Conservation (phyloP, 23 tunicate genomes). For the Corella eumyota region DNA sequence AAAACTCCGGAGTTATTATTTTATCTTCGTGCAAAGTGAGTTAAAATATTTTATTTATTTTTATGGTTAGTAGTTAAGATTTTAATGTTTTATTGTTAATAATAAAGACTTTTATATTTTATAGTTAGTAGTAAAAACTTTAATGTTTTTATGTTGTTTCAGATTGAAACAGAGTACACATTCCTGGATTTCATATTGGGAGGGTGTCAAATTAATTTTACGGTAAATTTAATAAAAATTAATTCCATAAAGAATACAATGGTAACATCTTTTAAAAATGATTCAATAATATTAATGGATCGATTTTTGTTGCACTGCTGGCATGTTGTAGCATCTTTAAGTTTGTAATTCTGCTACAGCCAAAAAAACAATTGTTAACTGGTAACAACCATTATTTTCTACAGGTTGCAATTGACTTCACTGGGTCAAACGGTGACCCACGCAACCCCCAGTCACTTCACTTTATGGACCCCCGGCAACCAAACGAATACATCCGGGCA, state of each 20-base stretch:
- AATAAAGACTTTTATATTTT: neutral
- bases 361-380: neutral
- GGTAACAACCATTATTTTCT: neutral
- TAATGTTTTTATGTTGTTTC: conserved; percentile 1
- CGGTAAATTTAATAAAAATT: conserved; percentile 28
- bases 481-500: conserved; percentile 85
- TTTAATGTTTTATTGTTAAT: neutral
- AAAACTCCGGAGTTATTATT: conserved; percentile 77
- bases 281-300: neutral
- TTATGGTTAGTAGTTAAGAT: too few relatives aligned
- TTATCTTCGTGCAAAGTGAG: conserved; percentile 51
- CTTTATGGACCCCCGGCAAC: conserved; percentile 65
- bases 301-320: neutral
- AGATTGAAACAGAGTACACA: conserved; percentile 76
- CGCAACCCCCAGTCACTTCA: conserved; percentile 66
- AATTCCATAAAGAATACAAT: conserved; percentile 1
- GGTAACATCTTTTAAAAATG: neutral
- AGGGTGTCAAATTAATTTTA: conserved; percentile 84
- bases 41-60: neutral
- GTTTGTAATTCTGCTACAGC: too few relatives aligned
- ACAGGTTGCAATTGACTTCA: conserved; percentile 96
- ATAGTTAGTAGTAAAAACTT: neutral
- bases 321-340: too few relatives aligned
- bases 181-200: conserved; percentile 82
- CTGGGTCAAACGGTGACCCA: conserved; percentile 99